Conservation (phyloP, 2,888 invertebrate species). For the Lithosia quadra region DNA sequence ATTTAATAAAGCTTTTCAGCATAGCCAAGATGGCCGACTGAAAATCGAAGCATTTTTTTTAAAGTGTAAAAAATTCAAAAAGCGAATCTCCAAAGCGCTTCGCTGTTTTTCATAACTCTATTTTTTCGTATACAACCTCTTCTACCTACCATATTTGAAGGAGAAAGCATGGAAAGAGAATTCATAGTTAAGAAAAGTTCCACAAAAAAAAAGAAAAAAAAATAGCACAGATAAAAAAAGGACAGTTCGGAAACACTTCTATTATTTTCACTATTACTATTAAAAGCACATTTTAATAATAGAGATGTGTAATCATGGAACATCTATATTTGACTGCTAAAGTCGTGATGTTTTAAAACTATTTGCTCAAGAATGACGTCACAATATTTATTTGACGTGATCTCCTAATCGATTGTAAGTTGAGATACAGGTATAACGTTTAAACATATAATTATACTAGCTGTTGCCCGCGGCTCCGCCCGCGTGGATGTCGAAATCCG, state of each 20-base stretch:
- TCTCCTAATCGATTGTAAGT: conserved; percentile 11
- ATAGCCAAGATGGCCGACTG: conserved; percentile 38
- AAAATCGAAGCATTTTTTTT: conserved; percentile 43
- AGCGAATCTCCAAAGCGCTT: conserved; percentile 43
- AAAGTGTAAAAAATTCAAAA: conserved; percentile 32
- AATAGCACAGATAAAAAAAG: conserved; percentile 49
- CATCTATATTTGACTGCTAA: conserved; percentile 25
- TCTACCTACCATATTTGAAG: conserved; percentile 87
- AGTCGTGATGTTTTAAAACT: conserved; percentile 40
- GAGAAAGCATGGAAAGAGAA: conserved; percentile 86
- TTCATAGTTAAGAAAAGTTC: conserved; percentile 78
- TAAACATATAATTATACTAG: neutral
- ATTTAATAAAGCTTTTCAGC: conserved; percentile 40
- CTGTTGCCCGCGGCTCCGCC: too few species aligned
- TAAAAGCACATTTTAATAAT: conserved; percentile 5
- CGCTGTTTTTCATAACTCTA: conserved; percentile 56
- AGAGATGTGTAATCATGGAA: conserved; percentile 29
- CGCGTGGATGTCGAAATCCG: too few species aligned
- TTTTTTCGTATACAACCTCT: conserved; percentile 84
- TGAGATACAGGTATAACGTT: neutral
- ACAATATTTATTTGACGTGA: conserved; percentile 49
- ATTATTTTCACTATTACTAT: conserved; percentile 21
- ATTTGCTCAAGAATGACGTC: conserved; percentile 47
- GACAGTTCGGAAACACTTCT: conserved; percentile 49
- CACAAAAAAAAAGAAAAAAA: conserved; percentile 54